Evolutionary conservation across 1,140 invertebrate species (phyloP).

Genomic region (Eupeodes corollae): DNA sequence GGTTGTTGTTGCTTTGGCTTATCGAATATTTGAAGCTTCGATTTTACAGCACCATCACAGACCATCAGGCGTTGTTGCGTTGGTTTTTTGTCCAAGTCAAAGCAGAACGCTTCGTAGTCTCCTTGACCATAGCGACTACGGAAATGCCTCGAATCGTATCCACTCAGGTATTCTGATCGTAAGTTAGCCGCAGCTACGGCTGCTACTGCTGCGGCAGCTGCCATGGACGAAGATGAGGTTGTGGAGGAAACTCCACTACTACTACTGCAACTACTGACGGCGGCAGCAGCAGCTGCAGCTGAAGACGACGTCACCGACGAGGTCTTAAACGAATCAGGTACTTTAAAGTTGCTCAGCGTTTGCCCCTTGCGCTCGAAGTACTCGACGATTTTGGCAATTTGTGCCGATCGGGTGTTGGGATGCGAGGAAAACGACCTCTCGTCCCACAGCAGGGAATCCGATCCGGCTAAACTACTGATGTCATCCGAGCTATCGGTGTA

Average conservation of each 20-base stretch:
- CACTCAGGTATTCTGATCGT: background rate
- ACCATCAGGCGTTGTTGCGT: slow-evolving; percentile 53
- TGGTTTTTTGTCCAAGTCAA: slow-evolving; percentile 34
- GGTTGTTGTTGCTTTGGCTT: slow-evolving; percentile 47
- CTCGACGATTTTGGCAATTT: slow-evolving; percentile 77
- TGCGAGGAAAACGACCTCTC: slow-evolving; percentile 44
- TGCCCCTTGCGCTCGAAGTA: slow-evolving; percentile 71
- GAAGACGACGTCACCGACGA: slow-evolving; percentile 20
- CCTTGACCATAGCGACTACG: slow-evolving; percentile 7
- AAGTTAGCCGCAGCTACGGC: slow-evolving; percentile 19
- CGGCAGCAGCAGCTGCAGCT: slow-evolving; percentile 10
- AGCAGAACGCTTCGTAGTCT: slow-evolving; percentile 30
- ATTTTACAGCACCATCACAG: slow-evolving; percentile 71
- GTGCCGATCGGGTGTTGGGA: slow-evolving; percentile 44
- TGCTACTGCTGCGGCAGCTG: slow-evolving; percentile 12
- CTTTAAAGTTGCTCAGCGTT: slow-evolving; percentile 29
- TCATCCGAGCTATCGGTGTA: slow-evolving; percentile 80
- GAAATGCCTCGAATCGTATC: background rate
- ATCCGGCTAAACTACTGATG: slow-evolving; percentile 64
- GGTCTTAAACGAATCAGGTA: slow-evolving; percentile 20
- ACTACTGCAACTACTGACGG: too few species aligned
- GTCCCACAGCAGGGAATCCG: slow-evolving; percentile 57
- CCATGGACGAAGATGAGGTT: slow-evolving; percentile 17
- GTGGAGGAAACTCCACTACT: slow-evolving; percentile 7
- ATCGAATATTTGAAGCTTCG: slow-evolving; percentile 75